These are phyloP conservation scores for Pseudomyrmex concolor DNA, from an alignment of 1,140 invertebrate species.

Conservation along the genomic window DNA sequence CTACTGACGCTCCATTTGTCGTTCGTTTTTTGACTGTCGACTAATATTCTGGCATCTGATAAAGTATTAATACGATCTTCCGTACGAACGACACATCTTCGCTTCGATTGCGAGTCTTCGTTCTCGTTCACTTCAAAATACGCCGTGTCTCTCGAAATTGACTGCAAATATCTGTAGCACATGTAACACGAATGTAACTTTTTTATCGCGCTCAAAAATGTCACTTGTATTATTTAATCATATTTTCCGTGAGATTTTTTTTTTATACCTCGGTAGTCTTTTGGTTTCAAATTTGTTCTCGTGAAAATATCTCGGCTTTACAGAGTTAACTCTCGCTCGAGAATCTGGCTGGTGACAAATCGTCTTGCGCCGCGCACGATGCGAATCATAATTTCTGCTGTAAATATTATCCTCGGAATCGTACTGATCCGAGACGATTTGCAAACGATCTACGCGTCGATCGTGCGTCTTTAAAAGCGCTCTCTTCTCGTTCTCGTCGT, in stretches of 20 bases:
- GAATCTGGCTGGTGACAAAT: slow-evolving; percentile 1
- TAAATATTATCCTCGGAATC: slow-evolving; percentile 53
- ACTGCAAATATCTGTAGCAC: slow-evolving; percentile 63
- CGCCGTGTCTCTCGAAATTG: slow-evolving; percentile 54
- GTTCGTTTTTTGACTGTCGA: slow-evolving; percentile 13
- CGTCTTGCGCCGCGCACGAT: slow-evolving; percentile 37
- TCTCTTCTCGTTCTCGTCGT: slow-evolving; percentile 35
- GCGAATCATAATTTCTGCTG: slow-evolving; percentile 58
- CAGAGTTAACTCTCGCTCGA: not conserved
- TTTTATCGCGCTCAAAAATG: not conserved
- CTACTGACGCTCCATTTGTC: slow-evolving; percentile 55
- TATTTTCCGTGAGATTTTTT: not conserved
- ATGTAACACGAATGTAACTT: not conserved
- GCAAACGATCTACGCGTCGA: slow-evolving; percentile 23
- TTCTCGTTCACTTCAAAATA: slow-evolving; percentile 76
- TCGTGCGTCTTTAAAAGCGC: slow-evolving; percentile 31
- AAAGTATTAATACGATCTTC: slow-evolving; percentile 56
- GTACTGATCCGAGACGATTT: slow-evolving; percentile 15
- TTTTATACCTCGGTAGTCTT: slow-evolving; percentile 65
- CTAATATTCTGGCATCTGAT: slow-evolving; percentile 45
- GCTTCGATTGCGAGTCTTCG: not conserved
- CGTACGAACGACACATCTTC: slow-evolving; percentile 19
- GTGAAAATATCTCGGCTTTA: slow-evolving; percentile 9
- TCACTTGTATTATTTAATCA: not conserved
- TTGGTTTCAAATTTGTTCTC: slow-evolving; percentile 60